A percentile compares a stretch with the other conserved stretches of the same genome.
These are phyloP conservation scores for Garrulus glandarius DNA, from an alignment of 2,797 vertebrate genomes.

Conservation along the genomic window DNA sequence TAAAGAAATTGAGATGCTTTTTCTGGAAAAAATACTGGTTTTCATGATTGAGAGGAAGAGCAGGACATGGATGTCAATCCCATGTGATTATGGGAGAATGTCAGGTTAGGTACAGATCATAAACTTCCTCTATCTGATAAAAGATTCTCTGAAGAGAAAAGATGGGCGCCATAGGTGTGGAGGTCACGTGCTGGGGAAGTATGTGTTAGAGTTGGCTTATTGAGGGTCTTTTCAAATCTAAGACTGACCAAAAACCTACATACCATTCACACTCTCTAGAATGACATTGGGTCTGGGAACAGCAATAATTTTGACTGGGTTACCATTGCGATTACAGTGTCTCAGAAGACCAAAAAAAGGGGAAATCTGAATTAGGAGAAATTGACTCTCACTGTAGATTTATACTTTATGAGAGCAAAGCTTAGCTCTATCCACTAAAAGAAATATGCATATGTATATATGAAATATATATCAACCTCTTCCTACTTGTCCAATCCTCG, in stretches of 20 bases:
- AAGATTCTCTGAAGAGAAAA: not conserved
- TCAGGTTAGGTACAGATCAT: not conserved
- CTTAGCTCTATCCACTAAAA: not conserved
- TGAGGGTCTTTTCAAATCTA: not conserved
- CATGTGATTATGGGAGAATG: not conserved
- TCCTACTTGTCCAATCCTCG: not conserved
- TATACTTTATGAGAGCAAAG: not conserved
- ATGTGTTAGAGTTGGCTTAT: not conserved
- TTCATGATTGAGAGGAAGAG: not conserved
- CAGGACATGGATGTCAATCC: not conserved
- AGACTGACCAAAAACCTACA: not conserved
- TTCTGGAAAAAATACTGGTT: not conserved
- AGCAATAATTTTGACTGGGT: not conserved
- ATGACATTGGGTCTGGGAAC: not conserved
- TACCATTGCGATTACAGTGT: not conserved
- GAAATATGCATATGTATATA: not conserved
- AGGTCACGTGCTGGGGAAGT: not conserved
- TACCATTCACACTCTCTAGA: not conserved
- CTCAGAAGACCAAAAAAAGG: not conserved
- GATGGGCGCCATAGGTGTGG: not conserved
- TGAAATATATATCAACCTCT: not conserved
- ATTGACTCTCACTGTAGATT: not conserved
- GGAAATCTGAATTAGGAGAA: not conserved
- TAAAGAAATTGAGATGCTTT: not conserved
- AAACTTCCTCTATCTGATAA: not conserved